A percentile compares a stretch with the other conserved stretches of the same genome.
Evolutionary conservation across 2,113 vertebrate genomes (phyloP).

Genomic region (Phrynosoma blainvillii): DNA sequence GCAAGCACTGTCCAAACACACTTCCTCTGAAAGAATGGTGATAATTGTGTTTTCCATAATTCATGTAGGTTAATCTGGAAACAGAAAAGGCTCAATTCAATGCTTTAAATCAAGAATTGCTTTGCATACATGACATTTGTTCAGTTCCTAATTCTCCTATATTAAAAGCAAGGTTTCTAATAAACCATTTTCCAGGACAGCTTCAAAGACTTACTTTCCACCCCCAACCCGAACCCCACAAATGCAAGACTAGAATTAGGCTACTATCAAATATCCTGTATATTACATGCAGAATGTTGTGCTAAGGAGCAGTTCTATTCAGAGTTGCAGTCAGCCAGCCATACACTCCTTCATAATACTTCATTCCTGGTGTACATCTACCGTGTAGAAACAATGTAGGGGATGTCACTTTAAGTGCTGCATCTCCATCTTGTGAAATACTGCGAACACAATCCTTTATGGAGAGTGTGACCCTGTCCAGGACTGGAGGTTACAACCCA

Average conservation of each 20-base stretch:
- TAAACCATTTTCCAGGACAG: neutral
- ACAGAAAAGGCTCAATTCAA: neutral
- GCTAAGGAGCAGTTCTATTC: neutral
- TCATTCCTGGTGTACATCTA: neutral
- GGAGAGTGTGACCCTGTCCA: too few species aligned
- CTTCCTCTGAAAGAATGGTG: slow-evolving; percentile 34
- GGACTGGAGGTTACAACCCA: too few species aligned
- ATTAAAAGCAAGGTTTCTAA: neutral
- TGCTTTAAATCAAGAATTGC: slow-evolving; percentile 33
- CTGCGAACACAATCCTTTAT: too few species aligned
- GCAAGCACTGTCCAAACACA: slow-evolving; percentile 17
- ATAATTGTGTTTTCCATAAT: slow-evolving; percentile 41
- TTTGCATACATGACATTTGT: neutral
- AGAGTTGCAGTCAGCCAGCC: neutral
- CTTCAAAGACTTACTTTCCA: neutral
- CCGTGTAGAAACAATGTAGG: too few species aligned
- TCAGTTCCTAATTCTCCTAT: neutral
- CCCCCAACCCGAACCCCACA: neutral
- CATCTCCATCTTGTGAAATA: too few species aligned
- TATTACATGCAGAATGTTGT: neutral
- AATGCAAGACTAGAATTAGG: neutral
- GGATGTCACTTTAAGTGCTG: too few species aligned
- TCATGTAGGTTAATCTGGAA: slow-evolving; percentile 23
- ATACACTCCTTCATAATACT: neutral
- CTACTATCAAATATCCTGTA: neutral